Percentiles rank a stretch among this genome's conserved stretches.
Conservation (phyloP, 2,797 vertebrate genomes). For the Corythornis leucogaster region DNA sequence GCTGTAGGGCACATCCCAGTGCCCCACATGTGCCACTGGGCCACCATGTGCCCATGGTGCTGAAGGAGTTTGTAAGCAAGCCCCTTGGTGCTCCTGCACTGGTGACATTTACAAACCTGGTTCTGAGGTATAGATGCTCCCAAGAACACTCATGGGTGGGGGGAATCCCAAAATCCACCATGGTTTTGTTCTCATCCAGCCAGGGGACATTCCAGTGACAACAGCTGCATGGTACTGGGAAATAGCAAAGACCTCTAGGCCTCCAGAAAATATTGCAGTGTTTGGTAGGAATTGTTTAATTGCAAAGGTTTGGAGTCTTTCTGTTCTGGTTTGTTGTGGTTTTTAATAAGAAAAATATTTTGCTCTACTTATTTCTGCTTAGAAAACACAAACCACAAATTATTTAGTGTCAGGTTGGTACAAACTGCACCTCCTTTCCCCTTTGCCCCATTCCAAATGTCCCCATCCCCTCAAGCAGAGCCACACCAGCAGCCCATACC, state of each 20-base stretch:
- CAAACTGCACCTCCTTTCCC: not conserved
- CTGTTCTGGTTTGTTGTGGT: not conserved
- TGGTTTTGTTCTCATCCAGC: not conserved
- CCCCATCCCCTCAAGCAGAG: not conserved
- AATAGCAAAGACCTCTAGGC: not conserved
- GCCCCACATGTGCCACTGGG: accelerated
- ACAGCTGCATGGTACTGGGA: not conserved
- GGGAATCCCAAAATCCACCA: not conserved
- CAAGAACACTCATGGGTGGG: not conserved
- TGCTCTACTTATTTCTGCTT: not conserved
- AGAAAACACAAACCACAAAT: not conserved
- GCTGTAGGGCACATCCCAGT: no score
- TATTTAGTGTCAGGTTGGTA: not conserved
- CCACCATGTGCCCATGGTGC: accelerated
- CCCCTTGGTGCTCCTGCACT: not conserved
- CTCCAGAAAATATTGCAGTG: not conserved
- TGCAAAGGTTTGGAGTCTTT: not conserved
- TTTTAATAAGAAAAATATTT: constrained; percentile 31
- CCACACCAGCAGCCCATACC: not conserved
- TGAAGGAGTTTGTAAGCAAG: not conserved
- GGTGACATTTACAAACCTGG: not conserved
- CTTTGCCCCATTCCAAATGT: not conserved
- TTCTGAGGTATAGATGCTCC: not conserved
- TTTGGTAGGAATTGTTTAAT: not conserved
- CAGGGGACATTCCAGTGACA: not conserved